phyloP scores from a whole-genome alignment of 2,888 invertebrate species.

The Esperia sulphurella region DNA sequence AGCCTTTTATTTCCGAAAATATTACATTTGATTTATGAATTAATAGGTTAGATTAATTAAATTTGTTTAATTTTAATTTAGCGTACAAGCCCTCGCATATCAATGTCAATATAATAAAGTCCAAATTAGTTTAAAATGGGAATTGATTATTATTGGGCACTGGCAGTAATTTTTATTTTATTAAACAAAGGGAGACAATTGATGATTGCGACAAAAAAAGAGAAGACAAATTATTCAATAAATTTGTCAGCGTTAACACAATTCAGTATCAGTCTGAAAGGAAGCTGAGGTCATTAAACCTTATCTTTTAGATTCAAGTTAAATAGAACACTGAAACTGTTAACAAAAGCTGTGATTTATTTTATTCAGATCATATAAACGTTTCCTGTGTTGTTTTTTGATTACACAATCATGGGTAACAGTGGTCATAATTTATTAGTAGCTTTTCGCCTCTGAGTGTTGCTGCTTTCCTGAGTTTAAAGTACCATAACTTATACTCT shows the following conservation, averaged over 20 bases:
- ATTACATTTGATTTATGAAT: too few species aligned
- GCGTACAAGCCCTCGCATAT: background rate
- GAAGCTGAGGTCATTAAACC: constrained; percentile 49
- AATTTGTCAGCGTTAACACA: constrained; percentile 26
- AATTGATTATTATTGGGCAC: background rate
- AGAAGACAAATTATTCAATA: constrained; percentile 11
- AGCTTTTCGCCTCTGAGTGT: too few species aligned
- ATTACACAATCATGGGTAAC: background rate
- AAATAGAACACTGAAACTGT: constrained; percentile 25
- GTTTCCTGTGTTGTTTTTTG: background rate
- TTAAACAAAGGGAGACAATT: background rate
- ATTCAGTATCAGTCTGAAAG: constrained; percentile 38
- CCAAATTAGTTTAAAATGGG: background rate
- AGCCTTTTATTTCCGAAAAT: too few species aligned
- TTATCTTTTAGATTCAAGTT: constrained; percentile 6
- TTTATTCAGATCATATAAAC: background rate
- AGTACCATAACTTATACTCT: too few species aligned
- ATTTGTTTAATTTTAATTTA: background rate
- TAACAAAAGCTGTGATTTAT: background rate
- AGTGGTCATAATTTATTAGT: too few species aligned
- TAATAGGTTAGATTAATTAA: too few species aligned
- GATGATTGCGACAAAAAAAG: constrained; percentile 19
- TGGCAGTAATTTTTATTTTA: constrained; percentile 2
- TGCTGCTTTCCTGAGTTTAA: too few species aligned
- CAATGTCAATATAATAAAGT: background rate